Conservation (phyloP, 2,888 invertebrate species). For the Drosophila hamatofila region DNA sequence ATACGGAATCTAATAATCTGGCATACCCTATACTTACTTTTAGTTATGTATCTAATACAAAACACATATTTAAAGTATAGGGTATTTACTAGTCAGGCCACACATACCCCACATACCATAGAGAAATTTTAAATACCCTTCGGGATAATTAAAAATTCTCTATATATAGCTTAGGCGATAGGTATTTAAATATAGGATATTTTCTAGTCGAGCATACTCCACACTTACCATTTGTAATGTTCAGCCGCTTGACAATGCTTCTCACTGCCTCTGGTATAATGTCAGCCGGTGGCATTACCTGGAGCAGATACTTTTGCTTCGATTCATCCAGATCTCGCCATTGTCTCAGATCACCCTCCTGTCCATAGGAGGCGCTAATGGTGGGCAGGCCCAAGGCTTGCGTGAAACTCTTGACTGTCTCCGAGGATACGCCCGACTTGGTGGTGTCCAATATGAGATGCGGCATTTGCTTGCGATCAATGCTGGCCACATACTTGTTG, state of each 20-base stretch:
- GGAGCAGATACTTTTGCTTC: slow-evolving; percentile 91
- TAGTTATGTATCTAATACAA: no score
- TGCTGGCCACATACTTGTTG: slow-evolving; percentile 89
- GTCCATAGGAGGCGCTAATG: slow-evolving; percentile 93
- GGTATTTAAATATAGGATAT: background rate
- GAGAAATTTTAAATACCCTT: no score
- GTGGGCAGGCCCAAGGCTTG: slow-evolving; percentile 93
- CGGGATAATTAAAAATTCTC: no score
- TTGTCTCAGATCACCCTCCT: slow-evolving; percentile 91
- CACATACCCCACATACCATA: no score
- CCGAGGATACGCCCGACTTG: slow-evolving; percentile 92
- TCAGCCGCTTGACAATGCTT: slow-evolving; percentile 92
- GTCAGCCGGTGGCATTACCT: slow-evolving; percentile 92
- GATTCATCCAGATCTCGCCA: slow-evolving; percentile 91
- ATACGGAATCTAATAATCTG: no score
- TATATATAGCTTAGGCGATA: background rate
- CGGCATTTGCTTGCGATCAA: slow-evolving; percentile 89
- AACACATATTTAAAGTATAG: no score
- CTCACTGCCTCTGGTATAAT: slow-evolving; percentile 93
- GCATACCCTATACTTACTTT: no score
- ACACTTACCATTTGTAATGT: slow-evolving; percentile 90
- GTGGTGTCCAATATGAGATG: slow-evolving; percentile 94
- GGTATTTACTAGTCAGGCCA: no score
- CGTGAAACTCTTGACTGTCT: slow-evolving; percentile 94
- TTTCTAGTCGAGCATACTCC: background rate